phyloP scores from a whole-genome alignment of 92 coral and sea anemone species.

The Umimayanthus chanpuru region DNA sequence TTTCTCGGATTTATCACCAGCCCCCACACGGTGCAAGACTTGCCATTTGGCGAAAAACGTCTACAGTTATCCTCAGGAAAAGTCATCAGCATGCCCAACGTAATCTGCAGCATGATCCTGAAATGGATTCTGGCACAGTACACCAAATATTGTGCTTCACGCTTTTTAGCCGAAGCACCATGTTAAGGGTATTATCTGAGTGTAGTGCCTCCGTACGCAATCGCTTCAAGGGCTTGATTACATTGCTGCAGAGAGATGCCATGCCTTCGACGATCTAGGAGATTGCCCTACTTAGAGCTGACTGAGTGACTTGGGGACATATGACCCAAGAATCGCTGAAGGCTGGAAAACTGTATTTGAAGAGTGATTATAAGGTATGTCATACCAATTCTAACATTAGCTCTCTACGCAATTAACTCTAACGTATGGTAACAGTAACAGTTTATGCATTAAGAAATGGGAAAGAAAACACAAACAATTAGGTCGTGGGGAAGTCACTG shows the following conservation, averaged over 20 bases:
- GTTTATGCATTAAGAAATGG: too few species aligned
- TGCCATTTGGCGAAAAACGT: slow-evolving; percentile 24
- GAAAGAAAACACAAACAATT: too few species aligned
- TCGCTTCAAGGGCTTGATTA: slow-evolving; percentile 46
- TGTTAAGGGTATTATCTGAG: neutral
- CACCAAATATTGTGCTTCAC: slow-evolving; percentile 20
- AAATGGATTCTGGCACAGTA: slow-evolving; percentile 32
- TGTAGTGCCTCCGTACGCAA: slow-evolving; percentile 41
- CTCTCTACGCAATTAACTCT: neutral
- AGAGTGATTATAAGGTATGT: slow-evolving; percentile 18
- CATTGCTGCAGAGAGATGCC: slow-evolving; percentile 20
- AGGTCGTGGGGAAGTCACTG: too few species aligned
- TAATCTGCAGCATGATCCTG: slow-evolving; percentile 28
- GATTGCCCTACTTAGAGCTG: neutral
- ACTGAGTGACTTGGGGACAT: neutral
- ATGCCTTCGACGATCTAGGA: slow-evolving; percentile 40
- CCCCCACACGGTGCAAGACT: slow-evolving; percentile 35
- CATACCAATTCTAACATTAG: neutral
- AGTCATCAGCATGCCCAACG: slow-evolving; percentile 23
- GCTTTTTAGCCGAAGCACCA: neutral
- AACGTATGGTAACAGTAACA: neutral
- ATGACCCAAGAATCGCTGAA: neutral
- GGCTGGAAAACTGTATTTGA: neutral
- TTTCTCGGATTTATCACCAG: neutral
- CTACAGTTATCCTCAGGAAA: slow-evolving; percentile 2